phyloP scores from a whole-genome alignment of 2,888 invertebrate genomes.

The Xylota sylvarum region DNA sequence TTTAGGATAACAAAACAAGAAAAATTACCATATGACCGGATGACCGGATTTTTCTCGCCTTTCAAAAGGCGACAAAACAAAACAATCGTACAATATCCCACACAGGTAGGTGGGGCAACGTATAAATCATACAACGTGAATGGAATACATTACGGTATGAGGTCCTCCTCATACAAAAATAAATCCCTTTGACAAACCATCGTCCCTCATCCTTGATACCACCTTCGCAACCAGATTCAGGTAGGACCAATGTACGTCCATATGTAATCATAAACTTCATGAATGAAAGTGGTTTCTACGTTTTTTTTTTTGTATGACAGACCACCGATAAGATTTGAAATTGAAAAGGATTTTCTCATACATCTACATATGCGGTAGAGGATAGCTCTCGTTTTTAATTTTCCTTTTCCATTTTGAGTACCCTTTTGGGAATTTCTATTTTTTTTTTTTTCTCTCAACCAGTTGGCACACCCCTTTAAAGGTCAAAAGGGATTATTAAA shows the following conservation, averaged over 20 bases:
- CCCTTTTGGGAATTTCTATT: conserved; percentile 5
- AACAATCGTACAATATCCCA: conserved; percentile 3
- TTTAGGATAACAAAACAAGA: conserved; percentile 23
- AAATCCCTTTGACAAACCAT: conserved; percentile 28
- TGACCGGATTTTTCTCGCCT: conserved; percentile 48
- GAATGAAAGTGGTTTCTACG: conserved; percentile 46
- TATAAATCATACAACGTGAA: conserved; percentile 28
- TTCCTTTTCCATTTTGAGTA: conserved; percentile 1
- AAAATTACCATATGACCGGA: conserved; percentile 44
- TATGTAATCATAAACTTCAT: conserved; percentile 37
- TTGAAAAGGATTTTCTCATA: conserved; percentile 21
- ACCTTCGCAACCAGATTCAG: background rate
- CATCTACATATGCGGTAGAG: background rate
- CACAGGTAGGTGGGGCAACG: conserved; percentile 11
- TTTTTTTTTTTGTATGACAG: conserved; percentile 44
- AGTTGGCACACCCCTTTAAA: conserved; percentile 33
- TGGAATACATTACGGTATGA: conserved; percentile 22
- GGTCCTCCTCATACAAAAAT: background rate
- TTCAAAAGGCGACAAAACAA: conserved; percentile 11
- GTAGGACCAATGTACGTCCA: background rate
- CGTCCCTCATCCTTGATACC: background rate
- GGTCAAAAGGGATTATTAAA: conserved; percentile 49
- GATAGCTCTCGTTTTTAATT: conserved; percentile 14
- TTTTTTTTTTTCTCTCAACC: conserved; percentile 2
- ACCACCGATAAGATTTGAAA: conserved; percentile 48